phyloP scores from a whole-genome alignment of 1,140 invertebrate genomes.

The Drosophila arawakana region DNA sequence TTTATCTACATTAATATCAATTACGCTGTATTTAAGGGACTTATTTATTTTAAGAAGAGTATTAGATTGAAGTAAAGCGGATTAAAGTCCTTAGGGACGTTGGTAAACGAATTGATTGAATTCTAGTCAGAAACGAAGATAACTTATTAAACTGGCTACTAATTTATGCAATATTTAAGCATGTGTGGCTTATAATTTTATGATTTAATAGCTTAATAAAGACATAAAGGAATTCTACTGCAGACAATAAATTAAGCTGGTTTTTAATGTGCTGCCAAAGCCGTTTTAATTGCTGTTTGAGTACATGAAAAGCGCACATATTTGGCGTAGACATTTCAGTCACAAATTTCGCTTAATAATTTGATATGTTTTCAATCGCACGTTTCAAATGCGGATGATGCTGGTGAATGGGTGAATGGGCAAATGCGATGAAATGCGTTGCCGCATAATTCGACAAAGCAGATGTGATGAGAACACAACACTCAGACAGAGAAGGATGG shows the following conservation, averaged over 20 bases:
- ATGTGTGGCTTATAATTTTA: no score
- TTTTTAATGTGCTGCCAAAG: not conserved
- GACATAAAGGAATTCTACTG: no score
- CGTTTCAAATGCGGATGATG: conserved; percentile 18
- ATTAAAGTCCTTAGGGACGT: no score
- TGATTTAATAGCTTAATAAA: no score
- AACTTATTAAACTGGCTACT: no score
- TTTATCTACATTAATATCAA: conserved; percentile 28
- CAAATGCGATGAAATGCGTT: conserved; percentile 40
- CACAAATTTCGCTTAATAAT: conserved; percentile 5
- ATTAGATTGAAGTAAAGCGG: no score
- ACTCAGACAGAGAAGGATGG: not conserved
- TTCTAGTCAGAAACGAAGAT: no score
- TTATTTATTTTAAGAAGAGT: no score
- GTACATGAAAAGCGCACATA: not conserved
- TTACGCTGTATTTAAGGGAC: not conserved
- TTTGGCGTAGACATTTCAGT: not conserved
- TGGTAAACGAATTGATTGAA: no score
- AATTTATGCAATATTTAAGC: no score
- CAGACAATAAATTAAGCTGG: not conserved
- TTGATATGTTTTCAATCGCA: conserved; percentile 3
- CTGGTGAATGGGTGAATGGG: conserved; percentile 4
- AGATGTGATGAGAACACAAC: conserved; percentile 27
- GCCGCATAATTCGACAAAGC: conserved; percentile 50
- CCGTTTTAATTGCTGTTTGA: conserved; percentile 2